Evolutionary conservation across 2,888 invertebrate species (phyloP).

Genomic region (Lasioglossum malachurum): DNA sequence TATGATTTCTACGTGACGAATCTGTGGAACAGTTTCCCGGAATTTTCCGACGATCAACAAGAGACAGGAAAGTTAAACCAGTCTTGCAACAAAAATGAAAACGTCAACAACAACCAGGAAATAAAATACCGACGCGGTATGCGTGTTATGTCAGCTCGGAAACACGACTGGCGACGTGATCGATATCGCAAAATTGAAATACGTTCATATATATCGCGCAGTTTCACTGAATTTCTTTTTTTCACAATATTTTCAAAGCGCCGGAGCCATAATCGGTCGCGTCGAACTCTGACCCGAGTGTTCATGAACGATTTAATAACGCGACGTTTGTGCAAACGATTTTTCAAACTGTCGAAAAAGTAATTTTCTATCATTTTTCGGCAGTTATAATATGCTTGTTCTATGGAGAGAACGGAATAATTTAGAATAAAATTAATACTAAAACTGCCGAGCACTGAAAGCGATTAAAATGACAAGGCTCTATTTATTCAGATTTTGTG

Average conservation of each 20-base stretch:
- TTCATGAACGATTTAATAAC: neutral
- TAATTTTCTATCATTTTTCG: neutral
- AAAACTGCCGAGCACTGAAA: too few relatives aligned
- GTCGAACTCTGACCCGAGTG: neutral
- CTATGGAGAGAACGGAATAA: too few relatives aligned
- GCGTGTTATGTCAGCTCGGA: neutral
- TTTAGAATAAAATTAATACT: too few relatives aligned
- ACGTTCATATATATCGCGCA: neutral
- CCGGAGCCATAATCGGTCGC: neutral
- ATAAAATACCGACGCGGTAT: neutral
- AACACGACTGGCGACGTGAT: neutral
- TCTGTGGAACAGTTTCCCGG: neutral
- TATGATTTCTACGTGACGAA: neutral
- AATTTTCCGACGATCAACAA: neutral
- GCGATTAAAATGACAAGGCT: too few relatives aligned
- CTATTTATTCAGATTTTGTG: too few relatives aligned
- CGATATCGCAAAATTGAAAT: conserved; percentile 21
- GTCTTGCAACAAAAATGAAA: conserved; percentile 17
- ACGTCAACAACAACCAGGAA: neutral
- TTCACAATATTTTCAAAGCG: neutral
- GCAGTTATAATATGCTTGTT: too few relatives aligned
- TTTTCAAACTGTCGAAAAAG: neutral
- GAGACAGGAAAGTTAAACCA: neutral
- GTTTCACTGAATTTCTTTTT: neutral
- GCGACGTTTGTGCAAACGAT: neutral